These are phyloP conservation scores for Caenorhabditis angaria DNA, from an alignment of 2,888 invertebrate species.

Conservation along the genomic window DNA sequence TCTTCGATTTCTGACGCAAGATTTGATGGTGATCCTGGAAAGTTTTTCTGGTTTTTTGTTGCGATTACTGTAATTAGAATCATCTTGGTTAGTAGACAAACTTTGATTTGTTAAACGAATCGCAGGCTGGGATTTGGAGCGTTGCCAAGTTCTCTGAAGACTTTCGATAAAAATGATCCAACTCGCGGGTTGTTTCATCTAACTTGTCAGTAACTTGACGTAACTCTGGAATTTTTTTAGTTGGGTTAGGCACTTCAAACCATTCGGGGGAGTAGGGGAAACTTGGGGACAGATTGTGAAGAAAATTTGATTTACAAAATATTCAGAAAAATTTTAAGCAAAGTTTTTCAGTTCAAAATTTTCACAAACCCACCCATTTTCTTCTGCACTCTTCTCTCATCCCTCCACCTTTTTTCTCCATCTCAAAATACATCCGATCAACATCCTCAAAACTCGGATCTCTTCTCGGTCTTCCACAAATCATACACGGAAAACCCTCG, in stretches of 20 bases:
- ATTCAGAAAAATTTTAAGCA: background rate
- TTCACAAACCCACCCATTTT: conserved; percentile 18
- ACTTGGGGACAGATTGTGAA: no score
- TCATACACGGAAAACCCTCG: conserved; percentile 34
- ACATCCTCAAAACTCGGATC: conserved; percentile 47
- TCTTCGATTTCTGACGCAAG: conserved; percentile 47
- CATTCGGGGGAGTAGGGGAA: no score
- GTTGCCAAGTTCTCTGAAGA: conserved; percentile 39
- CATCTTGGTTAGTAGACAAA: background rate
- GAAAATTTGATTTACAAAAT: background rate
- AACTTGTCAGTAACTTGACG: conserved; percentile 55
- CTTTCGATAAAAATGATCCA: conserved; percentile 53
- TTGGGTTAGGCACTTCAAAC: no score
- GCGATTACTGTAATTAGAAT: no score
- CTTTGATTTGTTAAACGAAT: conserved; percentile 13
- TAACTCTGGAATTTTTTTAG: conserved; percentile 34
- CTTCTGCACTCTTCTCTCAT: conserved; percentile 12
- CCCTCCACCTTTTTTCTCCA: background rate
- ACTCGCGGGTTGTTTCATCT: conserved; percentile 55
- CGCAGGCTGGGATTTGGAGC: conserved; percentile 34
- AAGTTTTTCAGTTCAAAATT: background rate
- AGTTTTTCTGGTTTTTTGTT: background rate
- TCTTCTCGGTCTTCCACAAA: conserved; percentile 47
- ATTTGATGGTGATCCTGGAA: conserved; percentile 35
- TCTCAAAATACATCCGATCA: conserved; percentile 44